These are phyloP conservation scores for Sitophilus oryzae DNA, from an alignment of 1,140 invertebrate species.

Conservation along the genomic window DNA sequence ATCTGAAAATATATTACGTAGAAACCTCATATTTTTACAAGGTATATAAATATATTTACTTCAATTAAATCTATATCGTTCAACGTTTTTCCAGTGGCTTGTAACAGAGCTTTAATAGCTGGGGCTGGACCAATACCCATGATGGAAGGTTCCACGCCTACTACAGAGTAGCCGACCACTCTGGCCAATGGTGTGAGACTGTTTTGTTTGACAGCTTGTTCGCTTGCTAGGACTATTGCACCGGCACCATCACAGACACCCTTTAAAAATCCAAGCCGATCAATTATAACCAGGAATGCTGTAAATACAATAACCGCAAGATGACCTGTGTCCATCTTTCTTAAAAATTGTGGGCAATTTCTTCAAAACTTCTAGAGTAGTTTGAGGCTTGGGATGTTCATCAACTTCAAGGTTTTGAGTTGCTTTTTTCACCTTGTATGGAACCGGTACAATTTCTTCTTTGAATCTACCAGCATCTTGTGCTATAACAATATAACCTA, in stretches of 20 bases:
- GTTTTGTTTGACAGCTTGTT: conserved; percentile 78
- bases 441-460: conserved; percentile 83
- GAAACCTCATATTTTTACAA: too few species aligned
- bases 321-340: too few species aligned
- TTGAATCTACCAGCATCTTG: conserved; percentile 84
- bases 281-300: too few species aligned
- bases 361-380: conserved; percentile 75
- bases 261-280: too few species aligned
- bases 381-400: conserved; percentile 90
- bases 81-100: conserved; percentile 65
- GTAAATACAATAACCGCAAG: too few species aligned
- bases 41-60: conserved; percentile 53
- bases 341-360: conserved; percentile 90
- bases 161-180: conserved; percentile 66
- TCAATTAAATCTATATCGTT: conserved; percentile 91
- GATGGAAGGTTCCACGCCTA: conserved; percentile 80
- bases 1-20: too few species aligned
- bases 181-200: conserved; percentile 74
- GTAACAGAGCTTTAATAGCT: conserved; percentile 81
- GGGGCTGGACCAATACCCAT: conserved; percentile 91
- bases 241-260: conserved; percentile 96
- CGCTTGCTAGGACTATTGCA: conserved; percentile 82
- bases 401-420: conserved; percentile 75
- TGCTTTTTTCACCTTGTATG: conserved; percentile 77
- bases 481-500: too few species aligned